phyloP scores from a whole-genome alignment of 2,113 vertebrate species.

The Anhinga anhinga region DNA sequence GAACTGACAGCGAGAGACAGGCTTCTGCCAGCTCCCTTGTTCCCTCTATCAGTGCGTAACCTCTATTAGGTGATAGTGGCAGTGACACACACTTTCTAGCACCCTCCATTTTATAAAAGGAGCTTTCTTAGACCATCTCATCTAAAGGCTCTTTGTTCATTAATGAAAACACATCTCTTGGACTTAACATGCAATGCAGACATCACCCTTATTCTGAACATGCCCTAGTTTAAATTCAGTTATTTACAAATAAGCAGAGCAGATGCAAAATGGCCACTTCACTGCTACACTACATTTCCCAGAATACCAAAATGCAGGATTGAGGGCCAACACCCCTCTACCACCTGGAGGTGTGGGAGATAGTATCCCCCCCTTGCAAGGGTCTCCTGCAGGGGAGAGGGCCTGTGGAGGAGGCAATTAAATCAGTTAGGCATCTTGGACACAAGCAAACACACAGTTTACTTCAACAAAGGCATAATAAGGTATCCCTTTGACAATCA shows the following conservation, averaged over 20 bases:
- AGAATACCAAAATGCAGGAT: neutral
- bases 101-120: constrained; percentile 9
- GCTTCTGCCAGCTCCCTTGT: constrained; percentile 36
- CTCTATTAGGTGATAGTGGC: constrained; percentile 45
- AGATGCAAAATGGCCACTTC: neutral
- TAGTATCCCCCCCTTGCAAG: neutral
- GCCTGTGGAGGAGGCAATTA: neutral
- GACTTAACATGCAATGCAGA: neutral
- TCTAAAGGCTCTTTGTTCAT: neutral
- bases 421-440: neutral
- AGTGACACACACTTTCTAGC: constrained; percentile 2
- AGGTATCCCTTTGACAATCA: neutral
- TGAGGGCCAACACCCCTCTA: neutral
- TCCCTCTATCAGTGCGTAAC: constrained; percentile 28
- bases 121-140: neutral
- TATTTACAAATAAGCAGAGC: neutral
- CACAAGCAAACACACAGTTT: neutral
- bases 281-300: neutral
- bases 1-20: constrained; percentile 43
- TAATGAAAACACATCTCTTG: neutral
- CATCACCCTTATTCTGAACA: neutral
- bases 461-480: neutral
- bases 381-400: neutral
- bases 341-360: neutral
- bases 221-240: neutral